Evolutionary conservation across 2,113 vertebrate species (phyloP).

Genomic region (Melanocharis versteri): DNA sequence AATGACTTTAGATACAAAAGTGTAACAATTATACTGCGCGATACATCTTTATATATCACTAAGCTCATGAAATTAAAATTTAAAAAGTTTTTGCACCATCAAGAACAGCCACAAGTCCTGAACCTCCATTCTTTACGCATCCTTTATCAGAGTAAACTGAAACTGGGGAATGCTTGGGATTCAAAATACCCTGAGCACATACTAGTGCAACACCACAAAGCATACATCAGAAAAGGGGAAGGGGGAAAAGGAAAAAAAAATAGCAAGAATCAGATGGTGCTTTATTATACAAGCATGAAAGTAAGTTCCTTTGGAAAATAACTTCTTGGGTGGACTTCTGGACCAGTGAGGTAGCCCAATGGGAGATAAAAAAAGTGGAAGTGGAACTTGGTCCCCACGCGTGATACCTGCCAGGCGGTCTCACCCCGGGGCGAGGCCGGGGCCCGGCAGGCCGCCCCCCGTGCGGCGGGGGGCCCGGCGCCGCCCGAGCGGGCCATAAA

Average conservation of each 20-base stretch:
- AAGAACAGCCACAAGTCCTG: conserved; percentile 60
- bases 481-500: conserved; percentile 57
- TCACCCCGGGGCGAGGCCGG: background rate
- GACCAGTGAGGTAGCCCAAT: conserved; percentile 77
- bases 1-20: conserved; percentile 72
- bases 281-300: conserved; percentile 69
- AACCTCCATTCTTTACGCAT: conserved; percentile 56
- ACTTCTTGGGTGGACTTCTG: conserved; percentile 73
- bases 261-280: conserved; percentile 41
- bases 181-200: conserved; percentile 79
- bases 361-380: conserved; percentile 45
- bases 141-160: conserved; percentile 71
- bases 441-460: background rate
- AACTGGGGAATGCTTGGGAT: conserved; percentile 67
- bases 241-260: background rate
- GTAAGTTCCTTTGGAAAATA: conserved; percentile 73
- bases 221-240: background rate
- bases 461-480: background rate
- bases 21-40: conserved; percentile 63
- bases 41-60: conserved; percentile 67
- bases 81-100: conserved; percentile 58
- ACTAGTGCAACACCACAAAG: conserved; percentile 70
- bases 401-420: background rate
- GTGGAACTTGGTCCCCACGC: conserved; percentile 51
- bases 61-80: conserved; percentile 58